Evolutionary conservation across 2,113 vertebrate genomes (phyloP), one percentile per base, ranked within the genome.

Genomic region (Procapra przewalskii): DNA sequence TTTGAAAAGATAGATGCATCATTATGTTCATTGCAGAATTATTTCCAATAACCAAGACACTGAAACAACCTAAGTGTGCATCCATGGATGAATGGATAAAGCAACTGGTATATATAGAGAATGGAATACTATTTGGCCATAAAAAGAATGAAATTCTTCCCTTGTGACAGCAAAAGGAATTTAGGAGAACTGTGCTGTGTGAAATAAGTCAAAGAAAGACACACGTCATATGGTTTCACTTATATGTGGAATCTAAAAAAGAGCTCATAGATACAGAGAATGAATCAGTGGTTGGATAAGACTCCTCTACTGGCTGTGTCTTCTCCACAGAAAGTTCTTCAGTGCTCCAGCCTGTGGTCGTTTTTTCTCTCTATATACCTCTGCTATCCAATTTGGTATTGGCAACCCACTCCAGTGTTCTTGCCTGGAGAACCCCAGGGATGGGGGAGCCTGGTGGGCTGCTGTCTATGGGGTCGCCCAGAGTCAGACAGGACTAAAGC

Each of bases 401-500:
- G 12, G 59, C 59, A 31, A 14, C 59, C 59, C 59, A 60, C 12
- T 14, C 29, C 59, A 60, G 59, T 60, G 59, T 60, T 60, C 59
- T 60, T 31, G 29, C 59, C 29, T 60, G 6, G 5, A 60, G 27
- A 31, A 60, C 31, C 27, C 59, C 59, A 60, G 27, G 27, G 12
- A 60, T 1, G 2, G 29, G 5, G 29, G 13, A 60, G 59, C 59
- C 59, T 60, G 59, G 59, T 60, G 59, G 27, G 29, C 59, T 62
- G 29, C 29, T 6, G 0, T 15, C 29, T 62, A 1, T 15, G 29
- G 59, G 13, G 59, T 62, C 2, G 3, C 59, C 6, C 29, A 15
- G 59, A 62, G 59, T 62, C 12, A 0, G 59, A 31, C 13, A 15
- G 2, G 2, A 62, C 59, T 62, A 29, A 62, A 15, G 29, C 6